Evolutionary conservation across 2,113 vertebrate genomes (phyloP), one percentile per base, ranked within the genome.

Genomic region (Phoxinus phoxinus): DNA sequence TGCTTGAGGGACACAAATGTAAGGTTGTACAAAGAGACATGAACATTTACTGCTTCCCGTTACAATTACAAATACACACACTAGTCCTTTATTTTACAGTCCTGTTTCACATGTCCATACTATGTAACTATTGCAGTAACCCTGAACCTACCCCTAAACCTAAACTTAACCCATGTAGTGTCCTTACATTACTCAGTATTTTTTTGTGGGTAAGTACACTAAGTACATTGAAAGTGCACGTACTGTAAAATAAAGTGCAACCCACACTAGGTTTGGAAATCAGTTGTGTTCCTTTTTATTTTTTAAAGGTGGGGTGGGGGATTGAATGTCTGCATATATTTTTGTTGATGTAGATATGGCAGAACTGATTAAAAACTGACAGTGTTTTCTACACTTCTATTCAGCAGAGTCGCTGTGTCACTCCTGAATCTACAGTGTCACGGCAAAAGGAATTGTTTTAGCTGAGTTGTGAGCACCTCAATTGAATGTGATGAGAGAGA

Each of bases 11-110:
- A 89, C 83, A 86, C 87, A 86, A 78, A 86, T 84, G 56, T 86
- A 89, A 91, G 89, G 88, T 91, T 86, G 61, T 90, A 90, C 58
- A 87, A 81, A 76, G 65, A 71, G 87, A 91, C 41, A 46, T 25
- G 37, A 17, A 13, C 41, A 74, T 74, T 48, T 74, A 74, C 72
- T 9, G 72, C 87, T 90, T 91, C 83, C 87, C 83, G 81, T 74
- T 86, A 44, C 58, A 90, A 87, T 19, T 56, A 79, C 48, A 67
- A 11, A 21, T 27, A 73, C 7, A 67, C 69, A 61, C 58, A 65
- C 76, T 41, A 9, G 9, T 41, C 9, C 41, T 41, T 9, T 41
- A 41, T 41, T 10, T 41, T 41, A 41, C 41, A 41, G 1, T 10
- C 41, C 8, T 10, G 8, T 41, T 41, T 41, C 41, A 41, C 41